Base-by-base conservation (phyloP, 2,888 invertebrate species). In the Unio delphinus region DNA sequence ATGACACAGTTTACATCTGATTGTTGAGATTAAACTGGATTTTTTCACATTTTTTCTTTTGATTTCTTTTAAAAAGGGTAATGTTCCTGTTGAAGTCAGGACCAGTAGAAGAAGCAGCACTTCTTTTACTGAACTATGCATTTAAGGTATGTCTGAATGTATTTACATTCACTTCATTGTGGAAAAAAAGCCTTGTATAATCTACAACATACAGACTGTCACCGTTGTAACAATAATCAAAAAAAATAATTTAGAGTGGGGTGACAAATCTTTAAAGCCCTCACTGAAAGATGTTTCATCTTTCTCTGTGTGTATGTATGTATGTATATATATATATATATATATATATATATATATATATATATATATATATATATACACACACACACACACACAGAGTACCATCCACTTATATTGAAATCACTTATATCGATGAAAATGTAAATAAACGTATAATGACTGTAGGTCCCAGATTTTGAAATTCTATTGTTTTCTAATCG, bases 11-110 rank as follows among this genome's bases (percentile, higher is more conserved):
- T 67, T 45, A 18, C 18, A 28, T 57, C 18, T 61, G 7, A 4
- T 54, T 61, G 20, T 2, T 28, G 28, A 28, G 28, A 28, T 28
- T 28, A 28, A 28, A 28, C 4, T 2, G 4, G 3, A 5, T 7
- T 7, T 71, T 58, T 60, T 15, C 54, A n/a, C 34, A 61, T 58
- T 34, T 68, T 45, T 45, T 63, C n/a, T 68, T 5, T 63, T 23
- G 61, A 30, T n/a, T 55, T 23, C 15, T 64, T 30, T 30, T 79
- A 78, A 34, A 8, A 75, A 85, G 86, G 66, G 78, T 85, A 55
- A 69, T 82, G 59, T 82, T 86, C 67, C 61, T 86, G 28, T 68
- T 86, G 60, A 76, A 81, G 66, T 70, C 74, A 64, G 80, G 78
- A 20, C 69, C 77, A 20, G 61, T 68, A 34, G 78, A 82, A 23